phyloP scores from a whole-genome alignment of 2,888 invertebrate genomes.

The Salpingus planirostris region DNA sequence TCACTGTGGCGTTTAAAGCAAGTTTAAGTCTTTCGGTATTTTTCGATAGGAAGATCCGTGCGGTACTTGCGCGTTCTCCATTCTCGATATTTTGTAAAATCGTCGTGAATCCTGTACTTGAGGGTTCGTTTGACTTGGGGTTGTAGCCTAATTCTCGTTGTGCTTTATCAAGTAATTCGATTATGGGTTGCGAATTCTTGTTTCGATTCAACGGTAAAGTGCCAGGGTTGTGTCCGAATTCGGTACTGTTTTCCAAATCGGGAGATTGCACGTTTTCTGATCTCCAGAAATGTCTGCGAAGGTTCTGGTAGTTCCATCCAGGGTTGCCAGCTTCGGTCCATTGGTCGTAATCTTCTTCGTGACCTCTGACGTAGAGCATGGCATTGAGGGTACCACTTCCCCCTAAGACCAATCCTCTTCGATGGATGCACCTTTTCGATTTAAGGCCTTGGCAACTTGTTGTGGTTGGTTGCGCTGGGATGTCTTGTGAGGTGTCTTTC shows the following conservation, averaged over 20 bases:
- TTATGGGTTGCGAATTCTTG: slow-evolving; percentile 55
- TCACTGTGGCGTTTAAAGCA: slow-evolving; percentile 47
- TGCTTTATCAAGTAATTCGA: slow-evolving; percentile 59
- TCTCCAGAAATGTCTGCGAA: slow-evolving; percentile 71
- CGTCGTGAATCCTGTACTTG: too few relatives aligned
- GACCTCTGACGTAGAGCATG: slow-evolving; percentile 83
- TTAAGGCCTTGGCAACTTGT: slow-evolving; percentile 65
- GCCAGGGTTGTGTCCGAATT: slow-evolving; percentile 65
- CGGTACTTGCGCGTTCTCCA: slow-evolving; percentile 74
- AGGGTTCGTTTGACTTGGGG: too few relatives aligned
- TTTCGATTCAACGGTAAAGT: slow-evolving; percentile 65
- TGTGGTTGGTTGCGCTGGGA: slow-evolving; percentile 58
- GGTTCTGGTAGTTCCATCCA: slow-evolving; percentile 71
- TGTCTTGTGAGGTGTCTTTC: slow-evolving; percentile 81
- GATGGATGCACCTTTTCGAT: slow-evolving; percentile 60
- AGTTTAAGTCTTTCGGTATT: slow-evolving; percentile 59
- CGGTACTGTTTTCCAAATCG: slow-evolving; percentile 47
- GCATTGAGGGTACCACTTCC: slow-evolving; percentile 82
- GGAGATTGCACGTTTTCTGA: slow-evolving; percentile 68
- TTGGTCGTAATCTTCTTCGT: slow-evolving; percentile 73
- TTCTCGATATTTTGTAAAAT: too few relatives aligned
- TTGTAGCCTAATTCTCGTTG: slow-evolving; percentile 62
- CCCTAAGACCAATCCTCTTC: slow-evolving; percentile 68
- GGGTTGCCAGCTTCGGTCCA: slow-evolving; percentile 68
- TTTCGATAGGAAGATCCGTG: slow-evolving; percentile 71